These are phyloP conservation scores for Lochmaea capreae DNA, from an alignment of 2,888 invertebrate species.

Conservation along the genomic window DNA sequence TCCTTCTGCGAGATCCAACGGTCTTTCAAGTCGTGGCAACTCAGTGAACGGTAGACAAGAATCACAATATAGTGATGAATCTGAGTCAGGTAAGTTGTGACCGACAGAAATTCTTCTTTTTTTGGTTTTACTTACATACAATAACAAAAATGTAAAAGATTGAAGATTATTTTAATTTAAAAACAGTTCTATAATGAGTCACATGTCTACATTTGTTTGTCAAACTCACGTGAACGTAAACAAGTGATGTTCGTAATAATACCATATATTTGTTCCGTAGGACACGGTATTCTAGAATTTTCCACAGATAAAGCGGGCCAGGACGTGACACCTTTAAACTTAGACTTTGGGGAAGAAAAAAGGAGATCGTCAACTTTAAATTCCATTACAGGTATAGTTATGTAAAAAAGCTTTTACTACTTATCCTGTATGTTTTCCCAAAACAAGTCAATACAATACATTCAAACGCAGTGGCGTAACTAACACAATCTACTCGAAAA, in stretches of 20 bases:
- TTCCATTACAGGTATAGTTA: constrained; percentile 76
- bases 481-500: background rate
- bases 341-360: constrained; percentile 78
- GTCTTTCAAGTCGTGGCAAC: constrained; percentile 62
- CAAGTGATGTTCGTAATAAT: background rate
- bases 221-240: too few species aligned
- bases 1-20: constrained; percentile 59
- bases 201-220: too few species aligned
- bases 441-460: constrained; percentile 23
- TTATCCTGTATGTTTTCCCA: constrained; percentile 28
- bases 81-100: constrained; percentile 62
- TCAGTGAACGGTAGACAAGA: constrained; percentile 64
- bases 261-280: constrained; percentile 54
- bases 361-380: constrained; percentile 78
- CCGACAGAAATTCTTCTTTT: too few species aligned
- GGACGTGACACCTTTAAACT: constrained; percentile 88
- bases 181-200: too few species aligned
- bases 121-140: too few species aligned
- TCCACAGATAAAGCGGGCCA: constrained; percentile 88
- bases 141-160: too few species aligned
- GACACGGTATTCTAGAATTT: constrained; percentile 84
- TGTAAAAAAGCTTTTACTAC: constrained; percentile 3
- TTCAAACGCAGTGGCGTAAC: constrained; percentile 11
- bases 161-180: too few species aligned
- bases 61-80: constrained; percentile 66